Evolutionary conservation across 2,113 vertebrate genomes (phyloP).

Genomic region (Gopherus evgoodei): DNA sequence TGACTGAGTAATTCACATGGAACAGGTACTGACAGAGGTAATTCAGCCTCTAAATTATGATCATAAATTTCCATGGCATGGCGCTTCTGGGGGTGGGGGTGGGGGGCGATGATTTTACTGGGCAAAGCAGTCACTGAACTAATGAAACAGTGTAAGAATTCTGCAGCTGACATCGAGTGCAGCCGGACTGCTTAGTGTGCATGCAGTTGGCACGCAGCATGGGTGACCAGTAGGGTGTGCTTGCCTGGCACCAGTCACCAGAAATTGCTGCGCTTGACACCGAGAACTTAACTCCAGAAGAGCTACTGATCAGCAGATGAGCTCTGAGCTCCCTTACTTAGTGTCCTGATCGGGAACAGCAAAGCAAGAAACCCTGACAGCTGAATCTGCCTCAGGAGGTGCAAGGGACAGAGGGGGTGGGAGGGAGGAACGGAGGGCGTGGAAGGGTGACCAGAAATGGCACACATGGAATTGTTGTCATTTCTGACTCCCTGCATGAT

Average conservation of each 20-base stretch:
- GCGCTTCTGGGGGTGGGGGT: slow-evolving; percentile 23
- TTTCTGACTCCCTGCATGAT: not conserved
- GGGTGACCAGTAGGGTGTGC: fast-evolving
- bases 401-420: not conserved
- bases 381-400: fast-evolving
- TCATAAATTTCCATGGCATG: slow-evolving; percentile 75
- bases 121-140: slow-evolving; percentile 57
- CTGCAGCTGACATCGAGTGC: not conserved
- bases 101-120: slow-evolving; percentile 56
- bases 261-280: fast-evolving
- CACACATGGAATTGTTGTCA: not conserved
- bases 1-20: slow-evolving; percentile 65
- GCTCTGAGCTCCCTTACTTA: not conserved
- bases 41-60: slow-evolving; percentile 77
- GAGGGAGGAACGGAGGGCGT: fast-evolving
- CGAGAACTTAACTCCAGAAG: not conserved
- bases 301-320: not conserved
- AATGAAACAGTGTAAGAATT: slow-evolving; percentile 50
- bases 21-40: slow-evolving; percentile 70
- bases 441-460: not conserved
- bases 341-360: not conserved
- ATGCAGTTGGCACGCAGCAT: fast-evolving
- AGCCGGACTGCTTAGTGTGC: fast-evolving
- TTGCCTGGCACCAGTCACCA: fast-evolving
- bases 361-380: fast-evolving